Evolutionary conservation across 2,888 invertebrate genomes (phyloP).

Genomic region (Blomia tropicalis): DNA sequence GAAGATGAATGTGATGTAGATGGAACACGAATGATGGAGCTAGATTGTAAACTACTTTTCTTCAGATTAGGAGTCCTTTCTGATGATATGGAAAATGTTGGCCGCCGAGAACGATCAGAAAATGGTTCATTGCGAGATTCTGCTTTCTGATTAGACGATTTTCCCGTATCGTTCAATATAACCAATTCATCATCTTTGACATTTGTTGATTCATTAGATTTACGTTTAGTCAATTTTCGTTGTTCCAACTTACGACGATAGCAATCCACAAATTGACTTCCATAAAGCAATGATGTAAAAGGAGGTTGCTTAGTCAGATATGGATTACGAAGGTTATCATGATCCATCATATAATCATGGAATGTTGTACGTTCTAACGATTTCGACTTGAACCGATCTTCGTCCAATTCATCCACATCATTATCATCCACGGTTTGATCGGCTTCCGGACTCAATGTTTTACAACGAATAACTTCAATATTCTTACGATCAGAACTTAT

Average conservation of each 20-base stretch:
- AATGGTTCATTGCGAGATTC: background rate
- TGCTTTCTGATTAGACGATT: too few relatives aligned
- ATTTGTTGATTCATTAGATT: background rate
- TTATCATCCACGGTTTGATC: background rate
- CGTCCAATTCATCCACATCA: background rate
- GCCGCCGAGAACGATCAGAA: background rate
- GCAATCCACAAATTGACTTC: background rate
- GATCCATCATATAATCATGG: slow-evolving; percentile 13
- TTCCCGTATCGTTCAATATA: too few relatives aligned
- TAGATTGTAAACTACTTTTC: too few relatives aligned
- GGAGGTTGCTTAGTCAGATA: background rate
- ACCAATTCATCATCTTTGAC: background rate
- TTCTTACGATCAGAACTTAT: background rate
- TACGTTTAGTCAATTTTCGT: background rate
- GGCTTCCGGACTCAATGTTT: background rate
- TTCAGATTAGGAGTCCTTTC: background rate
- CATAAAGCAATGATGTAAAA: background rate
- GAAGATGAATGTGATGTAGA: background rate
- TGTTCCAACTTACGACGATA: background rate
- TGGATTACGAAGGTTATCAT: slow-evolving; percentile 3
- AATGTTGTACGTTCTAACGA: background rate
- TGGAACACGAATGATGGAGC: background rate
- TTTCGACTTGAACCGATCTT: background rate
- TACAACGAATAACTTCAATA: slow-evolving; percentile 3
- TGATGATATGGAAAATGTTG: background rate